Percentiles rank a stretch among this genome's conserved stretches.
Evolutionary conservation across 2,888 invertebrate species (phyloP).

Genomic region (Cephus nigrinus): DNA sequence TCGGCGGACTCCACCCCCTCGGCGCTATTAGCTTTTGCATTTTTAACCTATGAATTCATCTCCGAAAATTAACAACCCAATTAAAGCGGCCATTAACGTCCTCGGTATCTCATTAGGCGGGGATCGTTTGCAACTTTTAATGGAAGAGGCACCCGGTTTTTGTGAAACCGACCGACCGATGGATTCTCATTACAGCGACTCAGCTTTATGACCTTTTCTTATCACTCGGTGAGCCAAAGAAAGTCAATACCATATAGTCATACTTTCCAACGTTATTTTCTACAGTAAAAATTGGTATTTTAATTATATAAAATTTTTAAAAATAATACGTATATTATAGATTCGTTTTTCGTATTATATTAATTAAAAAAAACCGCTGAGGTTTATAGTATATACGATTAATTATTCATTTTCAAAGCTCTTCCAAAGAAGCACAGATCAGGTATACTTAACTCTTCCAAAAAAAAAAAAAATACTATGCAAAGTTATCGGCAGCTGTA

Average conservation of each 20-base stretch:
- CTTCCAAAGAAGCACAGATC: neutral
- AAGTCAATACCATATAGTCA: neutral
- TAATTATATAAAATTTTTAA: neutral
- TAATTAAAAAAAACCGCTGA: neutral
- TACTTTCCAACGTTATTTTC: neutral
- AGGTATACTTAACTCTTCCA: neutral
- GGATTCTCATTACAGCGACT: constrained; percentile 36
- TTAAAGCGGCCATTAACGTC: constrained; percentile 61
- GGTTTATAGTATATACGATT: neutral
- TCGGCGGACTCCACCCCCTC: constrained; percentile 44
- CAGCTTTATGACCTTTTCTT: constrained; percentile 32
- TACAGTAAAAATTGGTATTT: neutral
- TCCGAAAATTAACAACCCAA: constrained; percentile 62
- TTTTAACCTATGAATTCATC: constrained; percentile 62
- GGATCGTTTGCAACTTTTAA: constrained; percentile 56
- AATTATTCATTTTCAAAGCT: neutral
- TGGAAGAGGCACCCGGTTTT: constrained; percentile 46
- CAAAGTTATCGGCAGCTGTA: constrained; percentile 28
- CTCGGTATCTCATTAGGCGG: constrained; percentile 57
- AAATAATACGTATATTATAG: neutral
- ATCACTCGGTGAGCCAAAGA: constrained; percentile 18
- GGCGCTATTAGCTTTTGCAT: constrained; percentile 54
- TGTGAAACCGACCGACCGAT: constrained; percentile 29
- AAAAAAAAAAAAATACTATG: neutral
- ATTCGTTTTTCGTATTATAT: neutral